phyloP scores from a whole-genome alignment of 1,140 invertebrate species.

The Drosophila sturtevanti region DNA sequence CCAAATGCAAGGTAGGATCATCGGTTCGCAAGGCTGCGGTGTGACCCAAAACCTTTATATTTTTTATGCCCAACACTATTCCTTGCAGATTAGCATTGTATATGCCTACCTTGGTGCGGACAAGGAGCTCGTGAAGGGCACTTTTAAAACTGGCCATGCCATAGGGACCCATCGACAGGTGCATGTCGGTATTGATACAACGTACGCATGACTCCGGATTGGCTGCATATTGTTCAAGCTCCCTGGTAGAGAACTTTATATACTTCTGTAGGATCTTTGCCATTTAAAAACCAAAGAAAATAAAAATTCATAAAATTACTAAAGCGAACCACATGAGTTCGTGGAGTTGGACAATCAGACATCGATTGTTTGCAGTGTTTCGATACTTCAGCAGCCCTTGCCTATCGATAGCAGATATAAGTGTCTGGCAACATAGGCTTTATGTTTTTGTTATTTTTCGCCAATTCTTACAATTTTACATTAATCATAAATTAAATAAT shows the following conservation, averaged over 20 bases:
- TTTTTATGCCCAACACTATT: constrained; percentile 85
- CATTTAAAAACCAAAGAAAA: constrained; percentile 48
- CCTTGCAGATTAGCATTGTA: constrained; percentile 84
- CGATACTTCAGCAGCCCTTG: background rate
- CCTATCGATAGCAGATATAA: background rate
- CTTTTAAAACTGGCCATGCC: constrained; percentile 83
- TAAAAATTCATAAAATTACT: background rate
- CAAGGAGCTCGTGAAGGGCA: constrained; percentile 82
- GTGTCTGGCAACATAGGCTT: background rate
- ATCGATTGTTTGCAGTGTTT: background rate
- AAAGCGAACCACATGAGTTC: constrained; percentile 54
- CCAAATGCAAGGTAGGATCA: constrained; percentile 83
- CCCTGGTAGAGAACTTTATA: constrained; percentile 66
- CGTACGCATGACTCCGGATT: constrained; percentile 84
- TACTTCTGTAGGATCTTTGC: constrained; percentile 77
- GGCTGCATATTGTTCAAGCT: constrained; percentile 74
- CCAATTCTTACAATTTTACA: background rate
- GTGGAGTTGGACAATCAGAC: background rate
- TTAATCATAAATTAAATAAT: constrained; percentile 25
- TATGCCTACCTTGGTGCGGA: constrained; percentile 79
- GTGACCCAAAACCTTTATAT: constrained; percentile 84
- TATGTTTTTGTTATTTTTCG: background rate
- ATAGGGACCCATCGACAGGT: constrained; percentile 84
- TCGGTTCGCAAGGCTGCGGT: constrained; percentile 83
- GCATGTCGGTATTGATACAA: constrained; percentile 82